Conservation (phyloP, 2,888 invertebrate genomes). For the Cerceris rybyensis region DNA sequence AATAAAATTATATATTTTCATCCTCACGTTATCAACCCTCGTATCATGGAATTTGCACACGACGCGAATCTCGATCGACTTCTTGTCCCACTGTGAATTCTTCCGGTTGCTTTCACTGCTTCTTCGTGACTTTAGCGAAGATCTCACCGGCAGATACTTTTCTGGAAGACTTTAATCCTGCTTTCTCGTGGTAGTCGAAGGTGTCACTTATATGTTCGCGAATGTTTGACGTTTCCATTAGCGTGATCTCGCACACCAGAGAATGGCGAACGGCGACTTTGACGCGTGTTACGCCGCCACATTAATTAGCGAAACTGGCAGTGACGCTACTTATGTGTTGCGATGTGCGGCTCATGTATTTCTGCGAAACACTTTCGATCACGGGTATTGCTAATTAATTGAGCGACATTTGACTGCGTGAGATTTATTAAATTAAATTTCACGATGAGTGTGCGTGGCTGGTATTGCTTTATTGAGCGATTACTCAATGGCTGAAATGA, state of each 20-base stretch:
- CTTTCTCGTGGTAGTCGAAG: slow-evolving; percentile 42
- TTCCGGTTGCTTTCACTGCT: slow-evolving; percentile 22
- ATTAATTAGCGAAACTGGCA: slow-evolving; percentile 52
- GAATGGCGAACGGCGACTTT: slow-evolving; percentile 33
- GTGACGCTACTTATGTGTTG: slow-evolving; percentile 22
- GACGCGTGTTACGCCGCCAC: slow-evolving; percentile 31
- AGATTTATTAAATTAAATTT: neutral
- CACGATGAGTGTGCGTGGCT: neutral
- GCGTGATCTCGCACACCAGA: slow-evolving; percentile 33
- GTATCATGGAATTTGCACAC: neutral
- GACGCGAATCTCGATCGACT: slow-evolving; percentile 6
- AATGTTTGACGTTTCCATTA: slow-evolving; percentile 68
- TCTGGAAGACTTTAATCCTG: slow-evolving; percentile 39
- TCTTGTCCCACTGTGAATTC: slow-evolving; percentile 6
- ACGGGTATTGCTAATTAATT: slow-evolving; percentile 21
- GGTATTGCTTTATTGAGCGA: neutral
- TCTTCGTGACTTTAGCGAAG: slow-evolving; percentile 24
- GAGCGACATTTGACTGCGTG: too few relatives aligned
- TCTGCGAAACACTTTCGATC: slow-evolving; percentile 12
- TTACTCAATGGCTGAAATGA: neutral
- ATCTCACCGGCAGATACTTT: slow-evolving; percentile 23
- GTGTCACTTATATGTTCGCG: slow-evolving; percentile 43
- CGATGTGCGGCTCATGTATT: slow-evolving; percentile 4
- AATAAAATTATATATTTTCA: too few relatives aligned
- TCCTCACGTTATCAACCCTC: neutral